Conservation (phyloP, 2,113 vertebrate species). For the Perccottus glenii region DNA sequence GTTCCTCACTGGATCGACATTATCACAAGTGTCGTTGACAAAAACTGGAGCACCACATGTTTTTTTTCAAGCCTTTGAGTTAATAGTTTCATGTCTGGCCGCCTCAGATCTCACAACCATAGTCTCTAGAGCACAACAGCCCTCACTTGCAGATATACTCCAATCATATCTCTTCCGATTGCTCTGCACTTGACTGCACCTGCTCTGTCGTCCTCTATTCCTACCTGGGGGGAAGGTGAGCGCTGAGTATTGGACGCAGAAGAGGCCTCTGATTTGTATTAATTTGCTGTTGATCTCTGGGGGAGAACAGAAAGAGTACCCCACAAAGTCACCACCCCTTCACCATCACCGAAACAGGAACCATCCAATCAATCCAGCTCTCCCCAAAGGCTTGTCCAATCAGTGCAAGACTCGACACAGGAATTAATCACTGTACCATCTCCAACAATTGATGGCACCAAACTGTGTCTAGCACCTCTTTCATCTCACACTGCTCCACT, state of each 20-base stretch:
- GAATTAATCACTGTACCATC: slow-evolving; percentile 73
- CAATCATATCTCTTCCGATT: slow-evolving; percentile 73
- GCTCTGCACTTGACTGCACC: slow-evolving; percentile 72
- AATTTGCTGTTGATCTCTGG: slow-evolving; percentile 67
- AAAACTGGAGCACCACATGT: slow-evolving; percentile 27
- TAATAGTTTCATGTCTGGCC: slow-evolving; percentile 35
- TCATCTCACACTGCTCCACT: not conserved
- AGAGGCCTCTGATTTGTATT: slow-evolving; percentile 74
- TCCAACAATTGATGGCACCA: slow-evolving; percentile 61
- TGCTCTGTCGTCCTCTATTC: slow-evolving; percentile 64
- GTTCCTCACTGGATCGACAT: not conserved
- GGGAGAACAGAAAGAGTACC: slow-evolving; percentile 26
- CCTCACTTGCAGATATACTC: slow-evolving; percentile 57
- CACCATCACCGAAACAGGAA: slow-evolving; percentile 54
- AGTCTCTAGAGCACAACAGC: slow-evolving; percentile 47
- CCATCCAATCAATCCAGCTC: slow-evolving; percentile 66
- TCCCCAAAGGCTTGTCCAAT: slow-evolving; percentile 75
- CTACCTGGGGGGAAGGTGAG: slow-evolving; percentile 77
- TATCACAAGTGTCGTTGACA: slow-evolving; percentile 20
- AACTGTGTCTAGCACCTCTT: slow-evolving; percentile 30
- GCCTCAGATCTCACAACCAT: slow-evolving; percentile 22
- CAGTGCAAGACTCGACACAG: slow-evolving; percentile 60
- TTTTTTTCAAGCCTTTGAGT: slow-evolving; percentile 31
- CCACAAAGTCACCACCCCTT: slow-evolving; percentile 7
- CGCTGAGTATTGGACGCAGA: slow-evolving; percentile 31